phyloP scores from a whole-genome alignment of 2,888 invertebrate species.

The Caenorhabditis parvicauda region DNA sequence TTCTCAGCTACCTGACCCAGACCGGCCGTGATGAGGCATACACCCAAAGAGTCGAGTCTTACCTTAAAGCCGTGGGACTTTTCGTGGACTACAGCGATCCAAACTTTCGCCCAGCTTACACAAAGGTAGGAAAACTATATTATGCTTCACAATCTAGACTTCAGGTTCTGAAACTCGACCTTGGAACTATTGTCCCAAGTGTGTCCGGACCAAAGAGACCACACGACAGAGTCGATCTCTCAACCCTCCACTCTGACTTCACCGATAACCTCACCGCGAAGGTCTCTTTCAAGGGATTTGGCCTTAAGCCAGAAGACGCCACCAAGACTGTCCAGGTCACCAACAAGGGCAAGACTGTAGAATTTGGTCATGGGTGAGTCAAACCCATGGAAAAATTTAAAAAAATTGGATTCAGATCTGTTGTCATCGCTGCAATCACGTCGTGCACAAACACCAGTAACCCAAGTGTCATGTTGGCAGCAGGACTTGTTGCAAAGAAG shows the following conservation, averaged over 20 bases:
- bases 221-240: conserved; percentile 79
- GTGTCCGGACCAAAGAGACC: conserved; percentile 95
- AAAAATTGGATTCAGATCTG: conserved; percentile 68
- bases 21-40: conserved; percentile 49
- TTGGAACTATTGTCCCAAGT: conserved; percentile 84
- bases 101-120: conserved; percentile 52
- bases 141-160: not conserved
- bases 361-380: conserved; percentile 30
- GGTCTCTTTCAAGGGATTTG: conserved; percentile 69
- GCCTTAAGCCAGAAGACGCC: conserved; percentile 48
- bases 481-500: conserved; percentile 70
- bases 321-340: conserved; percentile 36
- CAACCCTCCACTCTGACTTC: conserved; percentile 87
- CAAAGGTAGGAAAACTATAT: conserved; percentile 44
- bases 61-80: conserved; percentile 79
- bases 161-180: conserved; percentile 80
- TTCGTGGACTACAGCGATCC: conserved; percentile 78
- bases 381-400: not conserved
- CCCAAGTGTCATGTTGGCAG: conserved; percentile 95
- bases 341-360: conserved; percentile 29
- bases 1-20: conserved; percentile 47
- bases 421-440: conserved; percentile 94
- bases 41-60: conserved; percentile 69
- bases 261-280: conserved; percentile 79
- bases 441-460: conserved; percentile 97